A percentile compares a stretch with the other conserved stretches of the same genome.
Evolutionary conservation across 2,797 vertebrate genomes (phyloP).

Genomic region (Lophius americanus): DNA sequence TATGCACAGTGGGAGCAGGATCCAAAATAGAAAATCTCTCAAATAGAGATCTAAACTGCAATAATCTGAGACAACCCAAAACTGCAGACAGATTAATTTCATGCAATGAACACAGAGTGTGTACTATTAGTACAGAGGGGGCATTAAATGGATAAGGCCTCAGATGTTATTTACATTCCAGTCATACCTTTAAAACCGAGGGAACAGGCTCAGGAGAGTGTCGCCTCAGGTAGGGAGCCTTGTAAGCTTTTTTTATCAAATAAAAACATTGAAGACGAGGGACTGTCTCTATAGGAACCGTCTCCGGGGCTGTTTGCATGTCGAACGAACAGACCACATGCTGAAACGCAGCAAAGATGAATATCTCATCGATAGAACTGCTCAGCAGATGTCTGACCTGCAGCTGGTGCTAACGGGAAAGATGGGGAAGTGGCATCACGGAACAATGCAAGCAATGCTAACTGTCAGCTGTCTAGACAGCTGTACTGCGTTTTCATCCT

Average conservation of each 20-base stretch:
- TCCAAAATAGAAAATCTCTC: conserved; percentile 38
- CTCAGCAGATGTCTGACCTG: conserved; percentile 72
- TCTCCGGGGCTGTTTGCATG: background rate
- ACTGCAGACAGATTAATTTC: conserved; percentile 32
- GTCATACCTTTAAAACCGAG: conserved; percentile 9
- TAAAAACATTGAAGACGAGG: background rate
- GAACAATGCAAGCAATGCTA: conserved; percentile 42
- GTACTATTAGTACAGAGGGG: background rate
- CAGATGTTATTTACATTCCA: conserved; percentile 19
- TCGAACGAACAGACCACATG: background rate
- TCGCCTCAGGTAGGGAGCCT: conserved; percentile 17
- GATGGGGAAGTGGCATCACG: conserved; percentile 35
- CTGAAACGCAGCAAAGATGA: conserved; percentile 22
- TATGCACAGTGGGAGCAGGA: conserved; percentile 25
- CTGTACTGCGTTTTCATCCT: conserved; percentile 52
- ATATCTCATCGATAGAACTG: conserved; percentile 55
- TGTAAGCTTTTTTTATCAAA: conserved; percentile 26
- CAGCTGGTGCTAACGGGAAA: conserved; percentile 44
- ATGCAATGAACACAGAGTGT: conserved; percentile 1
- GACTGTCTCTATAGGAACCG: background rate
- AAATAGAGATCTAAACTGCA: conserved; percentile 44
- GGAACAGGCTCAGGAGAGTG: background rate
- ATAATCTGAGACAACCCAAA: conserved; percentile 40
- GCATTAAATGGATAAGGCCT: background rate
- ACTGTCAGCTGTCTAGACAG: conserved; percentile 63